Evolutionary conservation across 2,888 invertebrate species (phyloP).

Genomic region (Steinernema carpocapsae): DNA sequence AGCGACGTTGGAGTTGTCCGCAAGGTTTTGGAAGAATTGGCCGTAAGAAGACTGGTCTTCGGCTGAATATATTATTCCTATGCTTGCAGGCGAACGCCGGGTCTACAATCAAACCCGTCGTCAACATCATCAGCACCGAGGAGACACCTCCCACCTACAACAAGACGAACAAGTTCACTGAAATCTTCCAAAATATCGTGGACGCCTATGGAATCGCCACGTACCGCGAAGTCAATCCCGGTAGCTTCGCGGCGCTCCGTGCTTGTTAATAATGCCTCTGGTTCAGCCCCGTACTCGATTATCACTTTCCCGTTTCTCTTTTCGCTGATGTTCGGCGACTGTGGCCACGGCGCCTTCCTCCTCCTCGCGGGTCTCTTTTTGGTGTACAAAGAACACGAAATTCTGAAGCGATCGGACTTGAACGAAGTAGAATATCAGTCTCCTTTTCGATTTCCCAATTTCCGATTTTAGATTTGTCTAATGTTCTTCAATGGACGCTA

Average conservation of each 20-base stretch:
- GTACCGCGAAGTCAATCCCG: constrained; percentile 94
- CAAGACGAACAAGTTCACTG: constrained; percentile 92
- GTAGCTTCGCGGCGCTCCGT: constrained; percentile 72
- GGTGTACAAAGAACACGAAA: constrained; percentile 87
- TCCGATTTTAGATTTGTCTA: constrained; percentile 37
- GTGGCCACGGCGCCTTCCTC: constrained; percentile 92
- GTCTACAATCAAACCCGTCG: constrained; percentile 90
- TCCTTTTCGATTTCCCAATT: background rate
- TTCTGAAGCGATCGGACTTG: constrained; percentile 70
- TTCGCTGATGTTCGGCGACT: constrained; percentile 97
- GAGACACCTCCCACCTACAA: constrained; percentile 90
- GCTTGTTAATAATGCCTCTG: background rate
- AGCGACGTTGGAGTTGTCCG: constrained; percentile 88
- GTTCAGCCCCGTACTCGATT: constrained; percentile 87
- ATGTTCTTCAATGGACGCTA: constrained; percentile 98
- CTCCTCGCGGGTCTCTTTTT: constrained; percentile 88
- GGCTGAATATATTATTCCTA: background rate
- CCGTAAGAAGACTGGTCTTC: constrained; percentile 68
- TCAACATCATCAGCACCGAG: constrained; percentile 90
- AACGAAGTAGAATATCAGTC: constrained; percentile 64
- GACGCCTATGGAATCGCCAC: constrained; percentile 94
- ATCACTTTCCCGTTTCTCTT: constrained; percentile 97
- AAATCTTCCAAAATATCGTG: constrained; percentile 90
- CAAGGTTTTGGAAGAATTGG: constrained; percentile 85
- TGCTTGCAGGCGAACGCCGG: constrained; percentile 78